Conservation (phyloP, 2,888 invertebrate genomes). For the Andricus quercusramuli region DNA sequence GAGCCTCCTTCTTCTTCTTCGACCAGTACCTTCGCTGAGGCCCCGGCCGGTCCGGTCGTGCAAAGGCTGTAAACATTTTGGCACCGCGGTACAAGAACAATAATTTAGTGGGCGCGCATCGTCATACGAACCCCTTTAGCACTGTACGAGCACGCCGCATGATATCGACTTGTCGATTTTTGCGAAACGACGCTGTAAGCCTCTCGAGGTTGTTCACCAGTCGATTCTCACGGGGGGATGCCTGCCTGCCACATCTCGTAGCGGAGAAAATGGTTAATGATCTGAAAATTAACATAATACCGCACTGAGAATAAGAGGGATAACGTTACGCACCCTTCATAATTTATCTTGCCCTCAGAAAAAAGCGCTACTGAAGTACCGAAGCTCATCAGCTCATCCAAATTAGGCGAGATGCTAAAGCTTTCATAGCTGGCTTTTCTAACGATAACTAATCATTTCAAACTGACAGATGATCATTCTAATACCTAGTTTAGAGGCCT, state of each 20-base stretch:
- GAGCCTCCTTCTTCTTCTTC: conserved; percentile 36
- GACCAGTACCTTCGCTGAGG: conserved; percentile 46
- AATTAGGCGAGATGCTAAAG: not conserved
- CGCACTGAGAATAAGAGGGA: conserved; percentile 20
- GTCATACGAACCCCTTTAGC: conserved; percentile 58
- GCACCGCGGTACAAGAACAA: conserved; percentile 68
- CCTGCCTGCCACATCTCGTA: not conserved
- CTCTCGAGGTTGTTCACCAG: conserved; percentile 60
- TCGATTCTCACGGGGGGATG: conserved; percentile 59
- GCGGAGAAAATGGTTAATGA: conserved; percentile 12
- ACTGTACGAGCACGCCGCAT: conserved; percentile 58
- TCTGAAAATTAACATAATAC: conserved; percentile 32
- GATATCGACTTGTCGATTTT: conserved; percentile 66
- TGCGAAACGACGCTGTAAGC: conserved; percentile 56
- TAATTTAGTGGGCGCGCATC: conserved; percentile 67
- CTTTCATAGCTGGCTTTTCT: not conserved
- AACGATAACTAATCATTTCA: not conserved
- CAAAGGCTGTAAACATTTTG: conserved; percentile 72
- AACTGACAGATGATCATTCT: not conserved
- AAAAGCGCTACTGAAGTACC: not conserved
- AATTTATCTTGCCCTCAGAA: not conserved
- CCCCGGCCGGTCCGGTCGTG: conserved; percentile 38
- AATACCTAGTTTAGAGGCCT: no score
- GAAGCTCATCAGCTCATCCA: not conserved
- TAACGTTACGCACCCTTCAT: conserved; percentile 1